phyloP scores from a whole-genome alignment of 2,113 vertebrate species.

The Erinaceus europaeus region DNA sequence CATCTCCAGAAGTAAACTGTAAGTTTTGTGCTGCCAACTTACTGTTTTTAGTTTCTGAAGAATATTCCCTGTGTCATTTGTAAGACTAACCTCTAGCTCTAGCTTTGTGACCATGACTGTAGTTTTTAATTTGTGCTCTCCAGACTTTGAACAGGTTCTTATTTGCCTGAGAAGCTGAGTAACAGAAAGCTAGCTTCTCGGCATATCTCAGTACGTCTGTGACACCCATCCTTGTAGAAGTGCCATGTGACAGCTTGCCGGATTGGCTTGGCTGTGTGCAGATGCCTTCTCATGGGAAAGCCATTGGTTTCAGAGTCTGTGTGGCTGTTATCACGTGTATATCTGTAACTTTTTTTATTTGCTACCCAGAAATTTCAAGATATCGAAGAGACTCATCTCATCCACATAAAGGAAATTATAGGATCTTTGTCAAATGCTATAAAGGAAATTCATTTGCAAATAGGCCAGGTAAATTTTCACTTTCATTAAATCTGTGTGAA shows the following conservation, averaged over 20 bases:
- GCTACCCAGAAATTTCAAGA: conserved; percentile 94
- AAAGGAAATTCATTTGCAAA: conserved; percentile 93
- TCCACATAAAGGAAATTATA: conserved; percentile 97
- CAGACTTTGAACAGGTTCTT: not conserved
- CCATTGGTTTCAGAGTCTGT: conserved; percentile 14
- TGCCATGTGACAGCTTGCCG: not conserved
- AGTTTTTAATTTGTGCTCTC: not conserved
- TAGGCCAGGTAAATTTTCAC: conserved; percentile 90
- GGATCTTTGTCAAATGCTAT: conserved; percentile 91
- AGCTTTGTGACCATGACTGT: not conserved
- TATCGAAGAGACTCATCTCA: conserved; percentile 95
- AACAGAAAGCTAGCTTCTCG: conserved; percentile 7
- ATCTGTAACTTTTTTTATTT: conserved; percentile 67
- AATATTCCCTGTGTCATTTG: conserved; percentile 8
- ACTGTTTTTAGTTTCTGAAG: not conserved
- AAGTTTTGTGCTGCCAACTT: not conserved
- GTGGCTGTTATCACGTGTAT: not conserved
- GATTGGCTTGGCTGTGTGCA: conserved; percentile 20
- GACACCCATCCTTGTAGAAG: conserved; percentile 1
- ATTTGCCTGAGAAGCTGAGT: not conserved
- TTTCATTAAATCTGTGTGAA: conserved; percentile 42
- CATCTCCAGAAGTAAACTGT: not conserved
- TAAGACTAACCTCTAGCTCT: not conserved
- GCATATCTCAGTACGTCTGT: not conserved
- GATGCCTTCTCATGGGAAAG: conserved; percentile 7